Conservation (phyloP, 2,797 vertebrate species). For the Moxostoma hubbsi region DNA sequence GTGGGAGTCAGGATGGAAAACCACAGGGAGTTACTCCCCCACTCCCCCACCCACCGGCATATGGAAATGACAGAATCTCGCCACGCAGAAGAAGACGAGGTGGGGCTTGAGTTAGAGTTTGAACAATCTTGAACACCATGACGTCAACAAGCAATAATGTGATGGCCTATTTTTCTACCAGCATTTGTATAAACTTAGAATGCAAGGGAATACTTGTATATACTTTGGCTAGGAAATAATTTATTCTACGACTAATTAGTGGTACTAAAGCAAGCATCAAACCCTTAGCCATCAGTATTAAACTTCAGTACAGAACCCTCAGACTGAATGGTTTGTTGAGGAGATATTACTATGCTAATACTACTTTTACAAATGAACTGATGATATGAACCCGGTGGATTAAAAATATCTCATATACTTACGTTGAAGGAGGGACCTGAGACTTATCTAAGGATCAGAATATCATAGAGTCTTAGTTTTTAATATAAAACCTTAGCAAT, state of each 20-base stretch:
- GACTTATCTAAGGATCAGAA: too few relatives aligned
- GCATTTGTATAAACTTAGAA: constrained; percentile 27
- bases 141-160: constrained; percentile 16
- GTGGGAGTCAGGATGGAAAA: constrained; percentile 81
- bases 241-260: background rate
- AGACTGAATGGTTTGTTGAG: too few relatives aligned
- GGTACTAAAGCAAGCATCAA: background rate
- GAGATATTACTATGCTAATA: too few relatives aligned
- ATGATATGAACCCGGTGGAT: too few relatives aligned
- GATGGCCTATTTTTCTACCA: constrained; percentile 24
- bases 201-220: too few relatives aligned
- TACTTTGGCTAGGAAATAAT: background rate
- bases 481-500: too few relatives aligned
- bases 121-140: constrained; percentile 19
- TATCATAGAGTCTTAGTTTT: too few relatives aligned
- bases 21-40: constrained; percentile 63
- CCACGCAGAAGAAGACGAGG: constrained; percentile 81
- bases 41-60: constrained; percentile 72
- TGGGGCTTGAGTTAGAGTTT: constrained; percentile 56
- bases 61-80: constrained; percentile 72
- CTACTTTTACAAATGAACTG: too few relatives aligned
- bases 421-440: too few relatives aligned
- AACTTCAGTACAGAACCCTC: too few relatives aligned
- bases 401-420: too few relatives aligned
- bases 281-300: background rate